A percentile compares a stretch with the other conserved stretches of the same genome.
Evolutionary conservation across 2,113 vertebrate species (phyloP).

Genomic region (Pitta sordida): DNA sequence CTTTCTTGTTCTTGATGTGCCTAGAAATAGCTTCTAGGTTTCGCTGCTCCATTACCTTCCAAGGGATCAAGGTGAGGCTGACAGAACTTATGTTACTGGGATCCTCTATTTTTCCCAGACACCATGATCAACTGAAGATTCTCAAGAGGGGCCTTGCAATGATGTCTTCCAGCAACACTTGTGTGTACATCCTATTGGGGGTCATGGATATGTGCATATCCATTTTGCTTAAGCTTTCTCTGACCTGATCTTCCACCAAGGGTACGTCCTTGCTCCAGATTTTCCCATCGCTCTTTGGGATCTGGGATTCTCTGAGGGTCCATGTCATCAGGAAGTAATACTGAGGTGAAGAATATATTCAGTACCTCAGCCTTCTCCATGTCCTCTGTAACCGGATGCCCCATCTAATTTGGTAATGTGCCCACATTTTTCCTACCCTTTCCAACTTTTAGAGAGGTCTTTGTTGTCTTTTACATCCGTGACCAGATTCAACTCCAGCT

Average conservation of each 20-base stretch:
- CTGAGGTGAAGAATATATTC: not conserved
- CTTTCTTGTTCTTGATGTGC: not conserved
- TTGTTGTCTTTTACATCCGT: not conserved
- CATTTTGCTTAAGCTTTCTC: not conserved
- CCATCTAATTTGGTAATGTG: accelerated
- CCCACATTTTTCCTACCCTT: not conserved
- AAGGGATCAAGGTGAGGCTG: not conserved
- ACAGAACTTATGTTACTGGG: not conserved
- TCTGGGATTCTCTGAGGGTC: not conserved
- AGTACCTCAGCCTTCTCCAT: not conserved
- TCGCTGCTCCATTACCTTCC: not conserved
- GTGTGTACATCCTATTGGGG: not conserved
- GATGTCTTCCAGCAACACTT: not conserved
- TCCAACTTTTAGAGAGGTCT: accelerated
- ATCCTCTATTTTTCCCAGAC: not conserved
- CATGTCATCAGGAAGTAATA: not conserved
- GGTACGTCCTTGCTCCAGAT: not conserved
- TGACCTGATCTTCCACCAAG: not conserved
- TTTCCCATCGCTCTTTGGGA: not conserved
- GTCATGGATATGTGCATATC: not conserved
- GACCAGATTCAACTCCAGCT: not conserved
- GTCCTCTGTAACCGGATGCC: not conserved
- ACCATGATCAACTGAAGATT: no score
- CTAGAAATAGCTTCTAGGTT: not conserved
- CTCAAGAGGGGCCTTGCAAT: not conserved